Base-by-base conservation (phyloP, 2,113 vertebrate genomes). In the Pica pica region DNA sequence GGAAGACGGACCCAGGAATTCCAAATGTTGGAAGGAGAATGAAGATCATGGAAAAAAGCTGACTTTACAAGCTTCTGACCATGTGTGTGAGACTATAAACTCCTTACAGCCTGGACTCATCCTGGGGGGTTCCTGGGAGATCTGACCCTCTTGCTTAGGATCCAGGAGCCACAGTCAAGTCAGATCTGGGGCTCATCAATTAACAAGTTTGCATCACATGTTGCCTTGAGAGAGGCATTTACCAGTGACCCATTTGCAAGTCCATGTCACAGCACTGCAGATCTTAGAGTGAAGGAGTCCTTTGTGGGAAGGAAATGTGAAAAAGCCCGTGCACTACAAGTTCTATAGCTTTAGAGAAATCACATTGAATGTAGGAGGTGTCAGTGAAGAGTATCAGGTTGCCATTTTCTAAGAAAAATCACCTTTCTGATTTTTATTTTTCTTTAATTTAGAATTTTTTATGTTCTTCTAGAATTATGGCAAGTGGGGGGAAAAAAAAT, bases 121-220 rank as follows among this genome's bases (percentile, higher is more conserved):
- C 41, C 53, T 73, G 44, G 20, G 39, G 44, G 16, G 8, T 33
- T 84, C 53, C 65, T 84, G 44, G 21, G 35, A 56, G 22, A 31
- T 49, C 46, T 64, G 64, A 82, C 11, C 18, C 57, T 74, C 55
- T 59, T 76, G 23, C 49, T 75, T 24, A 18, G 63, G 46, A 37
- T 87, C 39, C 39, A 63, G 74, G 33, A 91, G 53, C 22, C 79
- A 28, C 57, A 77, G 37, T 53, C 53, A 85, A 52, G 59, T 52
- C 65, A 90, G 46, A 73, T 85, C 70, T 73, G 53, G 28, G 44
- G 12, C 46, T 93, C 28, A 82, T 71, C 61, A 93, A 90, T 94
- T 85, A 87, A 52, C 4, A 0, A 76, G 44, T 49, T 90, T 83
- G 18, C 22, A 56, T 57, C 0, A 0, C 5, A 18, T 41, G 19